Evolutionary conservation across 2,888 invertebrate genomes (phyloP).

Genomic region (Sinhomidia bicolor): DNA sequence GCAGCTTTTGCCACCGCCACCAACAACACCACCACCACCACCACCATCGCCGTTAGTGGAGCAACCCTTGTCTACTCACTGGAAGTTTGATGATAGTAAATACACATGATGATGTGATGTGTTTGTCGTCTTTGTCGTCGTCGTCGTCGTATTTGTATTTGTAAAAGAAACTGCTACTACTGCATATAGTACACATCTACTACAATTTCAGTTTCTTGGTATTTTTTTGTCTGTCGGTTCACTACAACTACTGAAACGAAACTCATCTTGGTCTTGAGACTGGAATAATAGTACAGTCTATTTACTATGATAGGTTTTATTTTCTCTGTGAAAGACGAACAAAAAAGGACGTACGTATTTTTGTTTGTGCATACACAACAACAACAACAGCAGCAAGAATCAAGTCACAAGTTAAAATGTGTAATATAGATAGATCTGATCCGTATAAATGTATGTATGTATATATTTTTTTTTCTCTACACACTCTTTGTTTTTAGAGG

Average conservation of each 20-base stretch:
- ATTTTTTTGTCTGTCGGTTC: not conserved
- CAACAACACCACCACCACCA: not conserved
- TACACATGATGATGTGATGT: conserved; percentile 11
- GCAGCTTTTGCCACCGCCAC: not conserved
- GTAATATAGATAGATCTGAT: not conserved
- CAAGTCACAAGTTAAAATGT: conserved; percentile 15
- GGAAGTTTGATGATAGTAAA: conserved; percentile 33
- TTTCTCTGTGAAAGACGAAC: conserved; percentile 55
- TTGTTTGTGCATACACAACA: conserved; percentile 18
- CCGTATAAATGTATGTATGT: not conserved
- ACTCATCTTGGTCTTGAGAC: conserved; percentile 41
- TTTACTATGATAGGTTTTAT: conserved; percentile 51
- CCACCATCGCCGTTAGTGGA: not conserved
- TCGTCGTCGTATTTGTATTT: not conserved
- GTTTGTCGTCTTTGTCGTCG: conserved; percentile 17
- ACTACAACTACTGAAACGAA: conserved; percentile 16
- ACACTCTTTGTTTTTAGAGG: conserved; percentile 1
- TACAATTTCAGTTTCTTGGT: conserved; percentile 35
- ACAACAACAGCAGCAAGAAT: conserved; percentile 12
- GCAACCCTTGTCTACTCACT: not conserved
- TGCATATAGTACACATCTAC: not conserved
- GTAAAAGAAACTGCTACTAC: not conserved
- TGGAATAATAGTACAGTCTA: conserved; percentile 21
- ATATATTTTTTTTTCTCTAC: not conserved
- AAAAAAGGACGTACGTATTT: conserved; percentile 52